Conservation (phyloP, 2,113 vertebrate species). For the Lagopus leucura region DNA sequence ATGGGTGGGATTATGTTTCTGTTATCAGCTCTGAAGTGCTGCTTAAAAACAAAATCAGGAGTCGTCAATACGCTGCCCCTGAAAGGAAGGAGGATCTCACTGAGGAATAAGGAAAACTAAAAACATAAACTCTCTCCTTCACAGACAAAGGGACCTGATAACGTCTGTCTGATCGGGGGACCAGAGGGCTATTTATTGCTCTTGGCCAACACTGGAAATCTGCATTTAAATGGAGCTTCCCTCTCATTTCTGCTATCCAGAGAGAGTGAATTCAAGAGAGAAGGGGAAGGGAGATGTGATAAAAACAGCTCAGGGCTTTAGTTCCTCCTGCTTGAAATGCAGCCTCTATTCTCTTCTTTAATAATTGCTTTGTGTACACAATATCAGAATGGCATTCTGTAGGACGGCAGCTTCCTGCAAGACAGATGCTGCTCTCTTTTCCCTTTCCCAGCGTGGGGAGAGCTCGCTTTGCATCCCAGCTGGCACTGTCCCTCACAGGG, state of each 20-base stretch:
- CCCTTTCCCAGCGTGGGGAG: not conserved
- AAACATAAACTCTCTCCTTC: constrained; percentile 17
- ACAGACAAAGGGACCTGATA: constrained; percentile 18
- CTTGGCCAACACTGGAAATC: constrained; percentile 46
- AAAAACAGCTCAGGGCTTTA: constrained; percentile 29
- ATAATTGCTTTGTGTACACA: constrained; percentile 35
- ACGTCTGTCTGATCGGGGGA: constrained; percentile 15
- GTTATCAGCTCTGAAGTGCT: constrained; percentile 22
- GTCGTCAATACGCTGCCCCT: not conserved
- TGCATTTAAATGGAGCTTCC: constrained; percentile 65
- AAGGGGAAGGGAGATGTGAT: not conserved
- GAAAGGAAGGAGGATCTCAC: constrained; percentile 21
- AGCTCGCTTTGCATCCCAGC: not conserved
- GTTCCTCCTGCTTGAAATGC: constrained; percentile 24
- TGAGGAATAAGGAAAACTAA: not conserved
- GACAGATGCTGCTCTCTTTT: not conserved
- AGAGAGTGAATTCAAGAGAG: constrained; percentile 13
- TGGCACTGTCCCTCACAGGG: not conserved
- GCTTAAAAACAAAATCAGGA: constrained; percentile 52
- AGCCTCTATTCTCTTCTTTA: constrained; percentile 31
- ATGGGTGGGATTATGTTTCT: constrained; percentile 18
- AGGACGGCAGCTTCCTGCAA: not conserved
- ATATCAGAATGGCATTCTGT: not conserved
- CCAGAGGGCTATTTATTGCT: constrained; percentile 43
- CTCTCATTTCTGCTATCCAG: not conserved